Evolutionary conservation across 2,888 invertebrate species (phyloP).

Genomic region (Perithous albicinctus): DNA sequence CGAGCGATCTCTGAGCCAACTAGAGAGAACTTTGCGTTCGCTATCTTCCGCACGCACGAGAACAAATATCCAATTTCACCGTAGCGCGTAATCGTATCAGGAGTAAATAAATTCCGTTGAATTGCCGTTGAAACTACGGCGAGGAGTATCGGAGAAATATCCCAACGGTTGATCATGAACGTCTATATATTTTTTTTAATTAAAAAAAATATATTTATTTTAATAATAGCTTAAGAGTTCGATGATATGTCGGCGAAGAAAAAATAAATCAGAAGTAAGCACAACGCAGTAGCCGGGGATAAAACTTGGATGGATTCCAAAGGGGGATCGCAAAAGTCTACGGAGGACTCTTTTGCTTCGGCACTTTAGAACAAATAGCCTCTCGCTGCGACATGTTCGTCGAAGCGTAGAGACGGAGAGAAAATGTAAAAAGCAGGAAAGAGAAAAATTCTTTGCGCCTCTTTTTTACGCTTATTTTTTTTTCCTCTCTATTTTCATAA

Average conservation of each 20-base stretch:
- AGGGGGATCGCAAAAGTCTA: constrained; percentile 7
- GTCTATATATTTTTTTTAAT: neutral
- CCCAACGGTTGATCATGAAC: neutral
- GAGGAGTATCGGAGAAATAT: neutral
- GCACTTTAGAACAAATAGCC: constrained; percentile 51
- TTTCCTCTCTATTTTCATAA: neutral
- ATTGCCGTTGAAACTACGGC: neutral
- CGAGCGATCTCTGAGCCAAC: constrained; percentile 15
- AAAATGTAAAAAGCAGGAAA: constrained; percentile 3
- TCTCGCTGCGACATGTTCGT: constrained; percentile 31
- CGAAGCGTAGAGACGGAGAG: constrained; percentile 4
- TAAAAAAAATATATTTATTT: constrained; percentile 9
- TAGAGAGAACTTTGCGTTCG: constrained; percentile 19
- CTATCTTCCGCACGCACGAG: constrained; percentile 10
- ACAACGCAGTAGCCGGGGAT: neutral
- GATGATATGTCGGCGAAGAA: constrained; percentile 15
- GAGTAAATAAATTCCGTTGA: constrained; percentile 29
- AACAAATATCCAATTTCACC: constrained; percentile 23
- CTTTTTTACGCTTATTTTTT: neutral
- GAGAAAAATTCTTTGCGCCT: constrained; percentile 26
- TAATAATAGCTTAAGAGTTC: constrained; percentile 7
- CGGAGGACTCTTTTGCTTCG: constrained; percentile 36
- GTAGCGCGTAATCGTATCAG: neutral
- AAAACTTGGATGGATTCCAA: constrained; percentile 29
- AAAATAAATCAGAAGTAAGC: constrained; percentile 32